Evolutionary conservation across 1,140 invertebrate species (phyloP), one percentile per base, ranked within the genome.

Genomic region (Tetragnatha versicolor): DNA sequence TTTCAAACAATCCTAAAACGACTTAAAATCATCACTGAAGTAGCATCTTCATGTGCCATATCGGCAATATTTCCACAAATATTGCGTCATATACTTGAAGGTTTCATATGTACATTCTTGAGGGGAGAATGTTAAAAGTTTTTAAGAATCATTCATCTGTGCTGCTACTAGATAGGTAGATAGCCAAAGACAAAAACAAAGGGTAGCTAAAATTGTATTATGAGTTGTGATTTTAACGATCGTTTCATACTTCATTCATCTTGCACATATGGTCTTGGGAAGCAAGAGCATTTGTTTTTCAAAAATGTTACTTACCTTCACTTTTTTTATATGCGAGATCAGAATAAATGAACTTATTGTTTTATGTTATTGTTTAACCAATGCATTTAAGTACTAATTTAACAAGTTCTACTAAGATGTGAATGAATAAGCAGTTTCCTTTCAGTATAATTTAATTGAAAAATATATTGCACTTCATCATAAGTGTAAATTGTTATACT

Each of bases 401-500:
- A n/a, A n/a, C n/a, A n/a, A n/a, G n/a, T n/a, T n/a, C n/a, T n/a
- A n/a, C n/a, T n/a, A n/a, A n/a, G n/a, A n/a, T n/a, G n/a, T n/a
- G n/a, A n/a, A n/a, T n/a, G n/a, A n/a, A n/a, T n/a, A n/a, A n/a
- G n/a, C n/a, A n/a, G n/a, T n/a, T n/a, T n/a, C n/a, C n/a, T n/a
- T n/a, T n/a, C n/a, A n/a, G n/a, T n/a, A n/a, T n/a, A n/a, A n/a
- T n/a, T n/a, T n/a, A n/a, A n/a, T n/a, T n/a, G 17, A 31, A 22
- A 45, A 25, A 14, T 45, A 27, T n/a, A 22, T 76, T 45, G 45
- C 55, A 39, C 31, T 76, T 76, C 33, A 65, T 42, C 55, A n/a
- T 76, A 37, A 65, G 42, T 76, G 73, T 63, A 76, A 76, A 76
- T 75, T 60, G 58, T 76, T 53, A 35, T 49, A 76, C 33, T 63